Conservation (phyloP, 2,113 vertebrate genomes). For the Gambusia affinis region DNA sequence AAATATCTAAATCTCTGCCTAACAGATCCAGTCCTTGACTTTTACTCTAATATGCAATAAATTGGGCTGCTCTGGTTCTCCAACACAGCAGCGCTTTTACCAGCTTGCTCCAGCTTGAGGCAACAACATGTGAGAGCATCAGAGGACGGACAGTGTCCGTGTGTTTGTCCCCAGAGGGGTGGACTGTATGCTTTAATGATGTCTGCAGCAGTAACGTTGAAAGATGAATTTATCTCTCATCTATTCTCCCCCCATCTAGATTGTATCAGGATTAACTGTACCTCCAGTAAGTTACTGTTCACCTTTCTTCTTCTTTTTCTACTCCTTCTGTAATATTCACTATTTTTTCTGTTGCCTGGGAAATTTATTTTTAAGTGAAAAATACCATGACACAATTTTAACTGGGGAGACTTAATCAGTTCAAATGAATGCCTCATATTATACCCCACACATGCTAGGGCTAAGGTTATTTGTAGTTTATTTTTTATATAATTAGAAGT, state of each 20-base stretch:
- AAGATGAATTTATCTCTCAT: slow-evolving; percentile 99
- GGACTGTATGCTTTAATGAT: slow-evolving; percentile 97
- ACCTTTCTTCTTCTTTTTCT: slow-evolving; percentile 83
- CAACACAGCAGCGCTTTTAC: slow-evolving; percentile 36
- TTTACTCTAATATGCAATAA: slow-evolving; percentile 11
- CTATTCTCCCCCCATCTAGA: slow-evolving; percentile 99
- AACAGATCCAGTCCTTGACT: background rate
- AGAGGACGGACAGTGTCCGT: slow-evolving; percentile 88
- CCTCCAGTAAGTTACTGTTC: slow-evolving; percentile 99
- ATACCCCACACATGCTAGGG: slow-evolving; percentile 1
- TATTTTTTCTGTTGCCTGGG: slow-evolving; percentile 30
- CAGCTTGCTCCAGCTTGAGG: slow-evolving; percentile 40
- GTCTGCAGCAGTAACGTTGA: slow-evolving; percentile 99
- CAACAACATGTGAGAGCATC: slow-evolving; percentile 72
- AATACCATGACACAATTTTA: slow-evolving; percentile 1
- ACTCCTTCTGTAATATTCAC: slow-evolving; percentile 22
- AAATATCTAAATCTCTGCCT: background rate
- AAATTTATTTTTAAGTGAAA: slow-evolving; percentile 19
- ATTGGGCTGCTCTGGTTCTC: slow-evolving; percentile 30
- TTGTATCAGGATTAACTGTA: slow-evolving; percentile 99
- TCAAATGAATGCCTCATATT: background rate
- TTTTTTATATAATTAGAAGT: slow-evolving; percentile 14
- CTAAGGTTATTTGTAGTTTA: slow-evolving; percentile 22
- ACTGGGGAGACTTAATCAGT: slow-evolving; percentile 4
- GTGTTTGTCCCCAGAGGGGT: slow-evolving; percentile 99